Percentiles rank a stretch among this genome's conserved stretches.
Conservation (phyloP, 1,140 invertebrate genomes). For the Scaptomyza hsui region DNA sequence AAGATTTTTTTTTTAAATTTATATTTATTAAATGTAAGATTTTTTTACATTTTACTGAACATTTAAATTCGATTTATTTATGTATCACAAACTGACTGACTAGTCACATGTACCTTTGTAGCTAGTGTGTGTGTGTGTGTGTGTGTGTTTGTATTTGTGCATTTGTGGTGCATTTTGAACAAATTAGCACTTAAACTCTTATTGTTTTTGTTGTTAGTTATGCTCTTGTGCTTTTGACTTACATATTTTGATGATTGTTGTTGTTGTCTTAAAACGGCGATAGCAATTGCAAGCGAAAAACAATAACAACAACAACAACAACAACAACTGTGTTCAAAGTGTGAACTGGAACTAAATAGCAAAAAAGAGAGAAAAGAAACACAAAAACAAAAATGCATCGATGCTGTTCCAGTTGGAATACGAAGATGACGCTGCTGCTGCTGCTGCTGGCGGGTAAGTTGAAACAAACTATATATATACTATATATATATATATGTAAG, state of each 20-base stretch:
- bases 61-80: no score
- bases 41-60: no score
- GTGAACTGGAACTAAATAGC: constrained; percentile 10
- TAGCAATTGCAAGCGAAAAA: constrained; percentile 12
- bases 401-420: constrained; percentile 43
- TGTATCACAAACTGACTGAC: no score
- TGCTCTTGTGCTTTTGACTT: neutral
- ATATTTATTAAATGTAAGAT: no score
- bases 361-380: neutral
- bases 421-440: constrained; percentile 42
- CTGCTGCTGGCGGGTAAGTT: constrained; percentile 62
- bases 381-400: constrained; percentile 52
- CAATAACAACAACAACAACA: neutral
- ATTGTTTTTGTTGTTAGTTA: no score
- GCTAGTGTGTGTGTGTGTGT: no score
- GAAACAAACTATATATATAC: neutral
- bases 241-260: constrained; percentile 5
- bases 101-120: no score
- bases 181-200: neutral
- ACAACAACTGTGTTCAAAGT: constrained; percentile 6
- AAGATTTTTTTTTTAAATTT: neutral
- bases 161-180: neutral
- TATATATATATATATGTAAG: no score
- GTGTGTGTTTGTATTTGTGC: no score
- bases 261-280: neutral